Evolutionary conservation across 1,140 invertebrate species (phyloP), one percentile per base, ranked within the genome.

Genomic region (Hylyphantes graminicola): DNA sequence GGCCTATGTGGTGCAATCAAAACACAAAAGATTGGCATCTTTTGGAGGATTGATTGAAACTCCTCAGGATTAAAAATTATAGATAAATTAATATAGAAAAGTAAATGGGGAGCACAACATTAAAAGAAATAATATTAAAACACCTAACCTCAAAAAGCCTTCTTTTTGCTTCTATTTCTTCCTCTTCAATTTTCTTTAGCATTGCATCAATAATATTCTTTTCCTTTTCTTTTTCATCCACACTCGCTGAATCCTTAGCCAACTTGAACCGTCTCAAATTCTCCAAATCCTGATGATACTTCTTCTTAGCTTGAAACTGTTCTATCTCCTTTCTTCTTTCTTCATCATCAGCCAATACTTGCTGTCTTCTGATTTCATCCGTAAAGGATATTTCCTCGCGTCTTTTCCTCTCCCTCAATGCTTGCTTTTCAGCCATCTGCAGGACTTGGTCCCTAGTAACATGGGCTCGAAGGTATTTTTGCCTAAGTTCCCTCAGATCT

Each of bases 361-460:
- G 61, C 35, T 83, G 70, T 54, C 12, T 11, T n/a, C n/a, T n/a
- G 11, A 12, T 8, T 19, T 35, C 57, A 48, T 64, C 70, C 10
- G 61, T 72, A 15, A 65, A 5, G 19, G 53, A 12, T 55, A 67
- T 21, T 17, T 64, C 61, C 12, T 83, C 70, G 50, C 75, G n/a
- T 50, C 21, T 65, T 57, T 75, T 73, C 13, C 74, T 12, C 13
- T 83, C 59, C 11, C 19, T 4, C 8, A 74, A 50, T 1, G 70
- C 80, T 17, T 67, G 48, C 50, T 83, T 83, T 17, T 83, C 80
- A 4, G 80, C 80, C 19, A 83, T 57, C n/a, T 83, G 80, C 72
- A 83, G 21, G 0, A 54, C 72, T 53, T 83, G 80, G 59, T 83
- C 80, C 19, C n/a, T 83, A 9, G 70, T 21, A 15, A 83, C 72